phyloP scores from a whole-genome alignment of 2,888 invertebrate species.

The Aricia artaxerxes region DNA sequence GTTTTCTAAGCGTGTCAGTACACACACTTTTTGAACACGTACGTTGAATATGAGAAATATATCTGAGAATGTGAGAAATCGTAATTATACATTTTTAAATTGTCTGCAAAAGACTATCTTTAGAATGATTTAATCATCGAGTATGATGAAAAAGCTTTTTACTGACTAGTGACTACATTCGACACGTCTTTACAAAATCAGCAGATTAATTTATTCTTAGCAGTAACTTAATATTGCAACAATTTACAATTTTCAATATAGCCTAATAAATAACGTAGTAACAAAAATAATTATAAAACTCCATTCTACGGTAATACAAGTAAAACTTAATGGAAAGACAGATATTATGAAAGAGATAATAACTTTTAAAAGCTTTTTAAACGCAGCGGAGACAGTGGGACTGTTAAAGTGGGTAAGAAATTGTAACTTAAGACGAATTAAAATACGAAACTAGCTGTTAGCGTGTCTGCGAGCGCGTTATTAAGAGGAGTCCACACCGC shows the following conservation, averaged over 20 bases:
- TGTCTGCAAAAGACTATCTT: no score
- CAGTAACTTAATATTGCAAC: not conserved
- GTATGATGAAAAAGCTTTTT: no score
- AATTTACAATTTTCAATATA: no score
- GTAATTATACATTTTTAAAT: no score
- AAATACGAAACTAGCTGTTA: conserved; percentile 19
- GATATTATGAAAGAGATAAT: conserved; percentile 31
- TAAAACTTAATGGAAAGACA: conserved; percentile 29
- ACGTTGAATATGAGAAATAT: no score
- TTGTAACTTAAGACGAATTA: conserved; percentile 29
- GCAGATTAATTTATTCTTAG: not conserved
- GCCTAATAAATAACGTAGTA: not conserved
- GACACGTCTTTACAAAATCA: no score
- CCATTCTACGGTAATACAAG: not conserved
- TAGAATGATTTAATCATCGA: no score
- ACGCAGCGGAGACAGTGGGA: conserved; percentile 25
- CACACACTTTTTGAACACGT: no score
- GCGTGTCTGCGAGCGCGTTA: not conserved
- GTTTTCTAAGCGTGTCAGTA: no score
- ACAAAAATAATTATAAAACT: not conserved
- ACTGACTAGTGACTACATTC: no score
- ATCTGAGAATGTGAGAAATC: no score
- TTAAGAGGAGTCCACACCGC: not conserved
- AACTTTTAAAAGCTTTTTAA: conserved; percentile 31
- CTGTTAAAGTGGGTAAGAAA: conserved; percentile 28